Evolutionary conservation across 37 sponge, comb jelly and placozoan genomes (phyloP), one percentile per base, ranked within the genome.

Genomic region (Mnemiopsis leidyi): DNA sequence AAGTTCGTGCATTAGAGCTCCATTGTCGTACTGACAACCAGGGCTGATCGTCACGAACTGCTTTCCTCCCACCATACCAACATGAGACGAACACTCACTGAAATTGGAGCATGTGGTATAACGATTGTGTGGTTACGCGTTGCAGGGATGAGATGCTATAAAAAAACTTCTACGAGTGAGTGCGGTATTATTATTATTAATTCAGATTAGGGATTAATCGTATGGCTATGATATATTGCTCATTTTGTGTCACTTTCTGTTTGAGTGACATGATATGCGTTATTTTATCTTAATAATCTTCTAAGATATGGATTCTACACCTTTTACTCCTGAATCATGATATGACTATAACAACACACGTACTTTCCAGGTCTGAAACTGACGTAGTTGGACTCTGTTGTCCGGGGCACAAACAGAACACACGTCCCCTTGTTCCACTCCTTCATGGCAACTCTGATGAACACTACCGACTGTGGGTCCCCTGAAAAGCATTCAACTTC

Each of bases 1-100:
- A 3, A 85, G 90, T 25, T 85, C 90, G 90, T 85, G 90, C 90
- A 85, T 40, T 13, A 85, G 21, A 33, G 61, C n/a, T 26, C 90
- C 90, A 7, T 23, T 36, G 61, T 85, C 48, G 29, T 28, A 40
- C 90, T 85, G 90, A 21, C 90, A 85, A 1, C 35, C 61, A 16
- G 21, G 61, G 16, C 48, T 33, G 32, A 85, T 38, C 39, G 40
- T 85, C 39, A 85, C 90, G 26, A 36, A 23, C 61, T 85, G 90
- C 30, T 23, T 39, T 5, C 90, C 90, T 40, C 90, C 90, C 35
- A 23, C 36, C 90, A 85, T 85, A 38, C 90, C 90, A 13, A 40
- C 90, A 21, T 85, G 90, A 37, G 90, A 85, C 21, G 90, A 40
- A 25, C 61, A 85, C 7, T 0, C 9, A 7, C 90, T 85, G 90